phyloP scores from a whole-genome alignment of 2,113 vertebrate genomes.

The Phalacrocorax aristotelis region DNA sequence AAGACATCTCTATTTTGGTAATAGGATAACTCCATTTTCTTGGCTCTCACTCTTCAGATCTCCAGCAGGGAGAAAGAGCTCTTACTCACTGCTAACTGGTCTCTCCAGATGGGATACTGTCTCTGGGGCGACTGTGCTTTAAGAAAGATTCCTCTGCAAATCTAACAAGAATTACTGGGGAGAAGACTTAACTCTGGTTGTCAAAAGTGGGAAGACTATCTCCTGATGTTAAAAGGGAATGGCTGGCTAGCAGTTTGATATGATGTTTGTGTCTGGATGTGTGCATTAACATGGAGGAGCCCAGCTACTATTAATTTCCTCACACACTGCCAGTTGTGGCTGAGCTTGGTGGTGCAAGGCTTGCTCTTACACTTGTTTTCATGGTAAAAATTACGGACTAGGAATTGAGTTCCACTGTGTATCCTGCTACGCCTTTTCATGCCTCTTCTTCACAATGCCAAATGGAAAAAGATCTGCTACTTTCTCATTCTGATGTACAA shows the following conservation, averaged over 20 bases:
- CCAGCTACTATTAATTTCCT: not conserved
- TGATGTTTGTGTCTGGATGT: not conserved
- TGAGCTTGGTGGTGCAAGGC: not conserved
- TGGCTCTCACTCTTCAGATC: not conserved
- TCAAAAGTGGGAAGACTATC: not conserved
- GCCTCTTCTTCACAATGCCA: not conserved
- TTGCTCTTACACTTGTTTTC: not conserved
- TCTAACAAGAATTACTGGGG: not conserved
- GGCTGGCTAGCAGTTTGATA: not conserved
- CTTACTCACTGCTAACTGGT: not conserved
- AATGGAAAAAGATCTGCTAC: not conserved
- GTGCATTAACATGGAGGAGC: not conserved
- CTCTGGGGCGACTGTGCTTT: fast-evolving
- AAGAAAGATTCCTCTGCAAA: not conserved
- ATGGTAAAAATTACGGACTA: not conserved
- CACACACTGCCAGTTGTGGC: not conserved
- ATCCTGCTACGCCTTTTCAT: not conserved
- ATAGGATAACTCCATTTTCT: not conserved
- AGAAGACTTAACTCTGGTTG: not conserved
- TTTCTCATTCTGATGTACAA: not conserved
- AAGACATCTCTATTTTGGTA: not conserved
- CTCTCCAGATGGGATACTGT: not conserved
- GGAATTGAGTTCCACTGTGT: not conserved
- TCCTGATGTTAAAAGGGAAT: not conserved
- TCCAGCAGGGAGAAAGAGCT: not conserved